A percentile compares a stretch with the other conserved stretches of the same genome.
Conservation (phyloP, 2,888 invertebrate species). For the Tryphoninae sp. region DNA sequence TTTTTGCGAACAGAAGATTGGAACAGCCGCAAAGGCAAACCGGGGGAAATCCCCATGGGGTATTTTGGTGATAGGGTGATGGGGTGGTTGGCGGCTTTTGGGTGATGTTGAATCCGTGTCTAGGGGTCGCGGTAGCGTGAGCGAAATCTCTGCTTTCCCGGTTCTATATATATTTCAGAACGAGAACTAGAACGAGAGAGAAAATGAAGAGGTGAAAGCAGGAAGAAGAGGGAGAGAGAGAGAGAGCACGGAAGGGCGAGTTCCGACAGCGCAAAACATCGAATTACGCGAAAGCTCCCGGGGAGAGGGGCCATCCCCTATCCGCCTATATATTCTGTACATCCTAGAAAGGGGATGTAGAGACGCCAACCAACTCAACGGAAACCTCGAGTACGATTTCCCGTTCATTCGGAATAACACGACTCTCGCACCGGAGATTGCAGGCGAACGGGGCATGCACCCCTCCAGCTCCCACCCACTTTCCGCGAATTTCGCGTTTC, state of each 20-base stretch:
- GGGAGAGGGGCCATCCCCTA: conserved; percentile 12
- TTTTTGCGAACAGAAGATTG: conserved; percentile 3
- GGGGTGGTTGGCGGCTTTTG: conserved; percentile 61
- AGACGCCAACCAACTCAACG: conserved; percentile 9
- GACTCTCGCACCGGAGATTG: conserved; percentile 49
- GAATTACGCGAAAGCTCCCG: conserved; percentile 58
- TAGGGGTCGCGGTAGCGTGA: conserved; percentile 10
- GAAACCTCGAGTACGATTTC: conserved; percentile 39
- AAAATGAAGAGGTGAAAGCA: conserved; percentile 41
- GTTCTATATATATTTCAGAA: neutral
- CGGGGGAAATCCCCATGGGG: conserved; percentile 49
- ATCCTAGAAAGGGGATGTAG: neutral
- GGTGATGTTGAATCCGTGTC: neutral
- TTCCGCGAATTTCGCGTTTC: conserved; percentile 18
- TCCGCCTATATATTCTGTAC: conserved; percentile 9
- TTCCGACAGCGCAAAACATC: conserved; percentile 59
- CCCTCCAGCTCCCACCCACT: conserved; percentile 32
- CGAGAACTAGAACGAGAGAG: conserved; percentile 25
- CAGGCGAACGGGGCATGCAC: conserved; percentile 31
- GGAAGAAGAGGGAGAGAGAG: conserved; percentile 16
- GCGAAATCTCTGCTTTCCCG: conserved; percentile 39
- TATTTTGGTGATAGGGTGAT: conserved; percentile 59
- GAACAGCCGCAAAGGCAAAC: neutral
- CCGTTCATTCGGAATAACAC: conserved; percentile 53
- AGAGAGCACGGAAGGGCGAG: conserved; percentile 46